Base-by-base conservation (phyloP, 2,888 invertebrate genomes). In the Ptychoptera albimana region DNA sequence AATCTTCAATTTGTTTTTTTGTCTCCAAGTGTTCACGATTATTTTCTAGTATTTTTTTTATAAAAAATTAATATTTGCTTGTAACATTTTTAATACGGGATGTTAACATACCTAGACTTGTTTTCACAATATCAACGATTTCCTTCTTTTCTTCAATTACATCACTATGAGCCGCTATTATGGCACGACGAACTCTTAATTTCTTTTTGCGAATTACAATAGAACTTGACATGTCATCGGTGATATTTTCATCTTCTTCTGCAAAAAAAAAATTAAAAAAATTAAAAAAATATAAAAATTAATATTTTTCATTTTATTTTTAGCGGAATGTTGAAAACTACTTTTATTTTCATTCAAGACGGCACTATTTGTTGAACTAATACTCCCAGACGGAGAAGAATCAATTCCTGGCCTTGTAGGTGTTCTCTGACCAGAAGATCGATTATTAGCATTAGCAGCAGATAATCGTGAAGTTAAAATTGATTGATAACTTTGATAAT, bases 1-100 rank as follows among this genome's bases (percentile, higher is more conserved):
- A 53, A 15, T 63, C 67, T 50, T 76, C 68, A 46, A 79, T 71
- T 57, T 74, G 69, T 49, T 69, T 68, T 51, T 75, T 77, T 0
- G 72, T 72, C 52, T 72, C 71, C 46, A 76, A 59, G 54, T 75
- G 72, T 43, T 71, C 70, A 23, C 57, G 55, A 14, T 61, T 60
- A 23, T 55, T 54, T 46, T 61, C 62, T 11, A 3, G 6, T 8
- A 32, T 3, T 11, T 8, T 8, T 30, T 30, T 8, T 30, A 30
- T 30, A 30, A 6, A 30, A 30, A 9, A 30, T 8, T 6, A 30
- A 30, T 8, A 30, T 8, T 30, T 30, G 30, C 9, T 30, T 30
- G 9, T 30, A 30, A 30, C 6, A 8, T 8, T 8, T 8, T 8
- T 6, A 30, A 30, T 6, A 30, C 6, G 34, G 16, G 16, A 12